Evolutionary conservation across 2,888 invertebrate genomes (phyloP), one percentile per base, ranked within the genome.

Genomic region (Orthosia gracilis): DNA sequence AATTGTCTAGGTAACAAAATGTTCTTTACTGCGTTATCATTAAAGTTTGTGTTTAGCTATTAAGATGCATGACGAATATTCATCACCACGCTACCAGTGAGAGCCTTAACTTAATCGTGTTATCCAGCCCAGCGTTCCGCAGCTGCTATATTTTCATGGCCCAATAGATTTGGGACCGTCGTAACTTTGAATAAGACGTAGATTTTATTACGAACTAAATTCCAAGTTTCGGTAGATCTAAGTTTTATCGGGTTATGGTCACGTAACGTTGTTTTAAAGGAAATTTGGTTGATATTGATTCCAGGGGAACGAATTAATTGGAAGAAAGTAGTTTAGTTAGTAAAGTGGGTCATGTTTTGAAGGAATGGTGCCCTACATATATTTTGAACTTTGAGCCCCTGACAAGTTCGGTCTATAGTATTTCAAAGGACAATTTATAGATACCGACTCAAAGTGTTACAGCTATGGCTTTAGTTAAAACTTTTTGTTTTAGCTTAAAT

Each of bases 121-220:
- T 4, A 23, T 76, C 57, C 7, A 54, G 23, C 5, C 31, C 31
- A 59, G 73, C 40, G 63, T 47, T 26, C n/a, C 63, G 45, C 50
- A 70, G 52, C 64, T 49, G 65, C 50, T 68, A 40, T 67, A 77
- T 73, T 84, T 49, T 77, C 70, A 73, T 52, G 58, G 85, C 40
- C 47, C 67, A 77, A 70, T 66, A 72, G n/a, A 76, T 66, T 65
- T 55, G 26, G 31, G 59, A 71, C 50, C 54, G 54, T 62, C 72
- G 50, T 85, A 74, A 85, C 68, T 74, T 50, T 50, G 50, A 67
- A 68, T 69, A 73, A 55, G 49, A 79, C 58, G 59, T 57, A 76
- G 65, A 74, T 79, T 74, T 83, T 70, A 85, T 72, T 69, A 57
- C 73, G 21, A 73, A 72, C 58, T 67, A 64, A 80, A 77, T 71